Evolutionary conservation across 2,797 vertebrate species (phyloP).

Genomic region (Acanthopagrus latus): DNA sequence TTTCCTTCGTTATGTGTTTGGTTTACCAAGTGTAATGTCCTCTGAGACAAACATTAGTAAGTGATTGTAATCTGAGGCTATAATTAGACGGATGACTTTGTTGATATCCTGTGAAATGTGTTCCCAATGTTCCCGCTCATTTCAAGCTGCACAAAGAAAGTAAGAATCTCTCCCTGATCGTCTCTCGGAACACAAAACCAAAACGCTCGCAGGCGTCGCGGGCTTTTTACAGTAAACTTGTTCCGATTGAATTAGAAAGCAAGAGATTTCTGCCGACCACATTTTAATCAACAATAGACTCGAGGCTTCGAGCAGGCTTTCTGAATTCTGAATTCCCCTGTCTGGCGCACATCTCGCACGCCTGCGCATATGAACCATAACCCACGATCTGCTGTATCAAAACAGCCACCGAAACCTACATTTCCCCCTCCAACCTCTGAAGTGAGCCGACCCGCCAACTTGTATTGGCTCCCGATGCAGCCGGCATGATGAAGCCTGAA

Average conservation of each 20-base stretch:
- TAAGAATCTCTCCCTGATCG: too few species aligned
- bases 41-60: not conserved
- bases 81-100: not conserved
- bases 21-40: not conserved
- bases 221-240: constrained; percentile 37
- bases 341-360: constrained; percentile 50
- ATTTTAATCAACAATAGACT: constrained; percentile 40
- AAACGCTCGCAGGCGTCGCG: not conserved
- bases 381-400: constrained; percentile 64
- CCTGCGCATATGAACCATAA: constrained; percentile 63
- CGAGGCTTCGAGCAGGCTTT: constrained; percentile 38
- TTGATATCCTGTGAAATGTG: not conserved
- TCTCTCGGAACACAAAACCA: not conserved
- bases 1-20: not conserved
- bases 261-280: constrained; percentile 31
- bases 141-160: not conserved
- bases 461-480: constrained; percentile 24
- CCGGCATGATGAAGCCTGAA: constrained; percentile 51
- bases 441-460: constrained; percentile 46
- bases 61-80: not conserved
- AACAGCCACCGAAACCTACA: constrained; percentile 68
- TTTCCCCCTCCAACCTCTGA: constrained; percentile 53
- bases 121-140: not conserved
- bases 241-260: constrained; percentile 39
- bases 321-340: constrained; percentile 63